Conservation (phyloP, 2,113 vertebrate species). For the Harpagus bidentatus region DNA sequence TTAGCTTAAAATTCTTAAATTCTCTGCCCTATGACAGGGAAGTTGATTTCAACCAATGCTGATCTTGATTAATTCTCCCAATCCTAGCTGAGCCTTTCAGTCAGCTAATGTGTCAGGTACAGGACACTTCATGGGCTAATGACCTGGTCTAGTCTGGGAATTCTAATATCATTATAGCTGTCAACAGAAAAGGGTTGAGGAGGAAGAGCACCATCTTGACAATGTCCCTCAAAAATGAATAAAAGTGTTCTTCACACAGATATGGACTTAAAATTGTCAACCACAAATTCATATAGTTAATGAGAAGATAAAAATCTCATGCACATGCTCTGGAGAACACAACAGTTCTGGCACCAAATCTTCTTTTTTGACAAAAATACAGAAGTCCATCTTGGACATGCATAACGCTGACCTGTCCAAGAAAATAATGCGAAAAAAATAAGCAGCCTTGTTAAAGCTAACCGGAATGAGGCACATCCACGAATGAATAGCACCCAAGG, state of each 20-base stretch:
- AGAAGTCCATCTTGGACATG: neutral
- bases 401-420: neutral
- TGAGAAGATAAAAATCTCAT: neutral
- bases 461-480: neutral
- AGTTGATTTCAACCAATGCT: neutral
- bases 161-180: neutral
- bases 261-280: neutral
- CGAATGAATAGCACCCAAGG: slow-evolving; percentile 28
- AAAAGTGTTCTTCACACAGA: neutral
- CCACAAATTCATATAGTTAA: neutral
- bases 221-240: neutral
- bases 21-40: neutral
- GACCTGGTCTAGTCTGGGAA: neutral
- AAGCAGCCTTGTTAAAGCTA: neutral
- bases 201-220: neutral
- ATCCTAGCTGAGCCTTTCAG: neutral
- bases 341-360: neutral
- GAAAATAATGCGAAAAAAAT: neutral
- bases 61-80: slow-evolving; percentile 19
- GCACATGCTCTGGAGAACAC: neutral
- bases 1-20: neutral
- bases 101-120: neutral
- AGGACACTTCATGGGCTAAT: slow-evolving; percentile 5
- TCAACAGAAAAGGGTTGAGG: neutral
- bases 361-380: neutral